Evolutionary conservation across 2,113 vertebrate species (phyloP).

Genomic region (Tinamus guttatus): DNA sequence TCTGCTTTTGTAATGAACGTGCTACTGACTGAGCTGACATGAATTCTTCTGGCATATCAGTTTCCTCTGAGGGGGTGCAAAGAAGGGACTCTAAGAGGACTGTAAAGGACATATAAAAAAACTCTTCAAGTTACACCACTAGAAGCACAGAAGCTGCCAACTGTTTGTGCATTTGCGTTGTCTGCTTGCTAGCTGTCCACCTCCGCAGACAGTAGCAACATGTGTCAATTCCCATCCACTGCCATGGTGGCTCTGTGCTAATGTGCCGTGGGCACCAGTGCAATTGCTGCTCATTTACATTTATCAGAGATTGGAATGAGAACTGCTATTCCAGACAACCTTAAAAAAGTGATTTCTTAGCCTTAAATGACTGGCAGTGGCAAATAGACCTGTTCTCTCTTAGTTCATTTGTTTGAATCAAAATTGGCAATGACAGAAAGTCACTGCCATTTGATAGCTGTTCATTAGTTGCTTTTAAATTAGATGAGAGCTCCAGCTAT

Average conservation of each 20-base stretch:
- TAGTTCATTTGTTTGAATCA: not conserved
- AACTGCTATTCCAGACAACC: not conserved
- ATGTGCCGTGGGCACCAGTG: not conserved
- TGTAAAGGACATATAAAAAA: not conserved
- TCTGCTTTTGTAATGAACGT: not conserved
- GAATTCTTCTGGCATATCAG: not conserved
- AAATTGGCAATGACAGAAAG: not conserved
- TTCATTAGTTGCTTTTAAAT: not conserved
- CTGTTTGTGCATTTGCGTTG: not conserved
- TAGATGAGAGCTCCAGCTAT: not conserved
- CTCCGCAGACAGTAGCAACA: rapidly evolving
- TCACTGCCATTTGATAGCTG: not conserved
- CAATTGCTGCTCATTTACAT: not conserved
- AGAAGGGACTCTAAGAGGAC: not conserved
- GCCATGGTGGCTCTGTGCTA: not conserved
- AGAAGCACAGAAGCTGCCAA: not conserved
- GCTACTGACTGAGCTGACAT: not conserved
- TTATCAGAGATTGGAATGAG: not conserved
- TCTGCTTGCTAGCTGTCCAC: not conserved
- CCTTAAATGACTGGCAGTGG: not conserved
- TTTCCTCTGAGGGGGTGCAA: not conserved
- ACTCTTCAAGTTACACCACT: not conserved
- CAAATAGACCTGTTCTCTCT: not conserved
- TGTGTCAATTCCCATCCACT: not conserved
- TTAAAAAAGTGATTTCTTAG: not conserved